These are phyloP conservation scores for Zenarchopterus dispar DNA, from an alignment of 2,797 vertebrate genomes.

Conservation along the genomic window DNA sequence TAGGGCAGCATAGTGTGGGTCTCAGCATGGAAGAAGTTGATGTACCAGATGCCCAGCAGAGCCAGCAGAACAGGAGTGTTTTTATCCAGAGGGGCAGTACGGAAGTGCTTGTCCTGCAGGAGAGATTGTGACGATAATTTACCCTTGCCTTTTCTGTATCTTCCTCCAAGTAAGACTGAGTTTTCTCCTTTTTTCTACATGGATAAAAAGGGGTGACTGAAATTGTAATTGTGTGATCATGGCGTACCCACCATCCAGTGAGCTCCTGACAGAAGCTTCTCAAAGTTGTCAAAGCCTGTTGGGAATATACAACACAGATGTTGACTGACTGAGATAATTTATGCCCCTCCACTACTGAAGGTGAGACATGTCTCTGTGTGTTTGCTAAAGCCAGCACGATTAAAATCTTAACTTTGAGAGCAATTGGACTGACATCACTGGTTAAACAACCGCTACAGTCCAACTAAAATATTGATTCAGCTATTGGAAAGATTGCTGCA, in stretches of 20 bases:
- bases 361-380: no score
- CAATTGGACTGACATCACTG: background rate
- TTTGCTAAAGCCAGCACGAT: background rate
- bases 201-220: background rate
- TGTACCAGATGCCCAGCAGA: conserved; percentile 95
- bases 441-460: background rate
- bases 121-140: background rate
- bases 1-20: conserved; percentile 95
- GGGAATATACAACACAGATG: conserved; percentile 16
- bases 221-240: background rate
- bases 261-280: conserved; percentile 92
- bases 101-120: conserved; percentile 92
- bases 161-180: background rate
- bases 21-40: conserved; percentile 93
- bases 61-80: conserved; percentile 91
- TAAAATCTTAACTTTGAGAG: background rate
- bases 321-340: background rate
- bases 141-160: background rate
- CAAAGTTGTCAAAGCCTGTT: conserved; percentile 95
- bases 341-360: background rate
- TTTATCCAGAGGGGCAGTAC: conserved; percentile 87
- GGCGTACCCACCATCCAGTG: conserved; percentile 92
- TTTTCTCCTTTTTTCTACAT: background rate
- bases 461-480: conserved; percentile 8
- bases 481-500: background rate